Evolutionary conservation across 2,797 vertebrate species (phyloP).

Genomic region (Pseudomugil tenellus): DNA sequence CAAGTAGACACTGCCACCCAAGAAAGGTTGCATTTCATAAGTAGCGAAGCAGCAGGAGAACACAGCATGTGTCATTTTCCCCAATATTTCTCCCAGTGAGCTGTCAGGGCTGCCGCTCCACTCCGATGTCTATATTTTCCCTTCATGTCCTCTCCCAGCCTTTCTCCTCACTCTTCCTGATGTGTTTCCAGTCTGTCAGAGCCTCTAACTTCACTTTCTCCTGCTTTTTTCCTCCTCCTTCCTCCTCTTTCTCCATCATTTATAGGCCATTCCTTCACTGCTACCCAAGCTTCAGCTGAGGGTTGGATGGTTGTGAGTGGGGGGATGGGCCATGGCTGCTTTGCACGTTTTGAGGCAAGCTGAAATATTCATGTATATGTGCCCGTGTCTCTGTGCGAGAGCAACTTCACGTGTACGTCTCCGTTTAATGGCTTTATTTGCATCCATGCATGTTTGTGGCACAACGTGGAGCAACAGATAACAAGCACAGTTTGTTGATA

Average conservation of each 20-base stretch:
- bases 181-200: conserved; percentile 52
- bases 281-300: conserved; percentile 47
- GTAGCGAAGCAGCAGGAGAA: conserved; percentile 25
- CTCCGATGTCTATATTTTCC: conserved; percentile 57
- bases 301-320: conserved; percentile 30
- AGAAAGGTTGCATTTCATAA: conserved; percentile 20
- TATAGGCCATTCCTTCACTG: conserved; percentile 50
- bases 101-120: conserved; percentile 42
- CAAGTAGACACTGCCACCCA: conserved; percentile 2
- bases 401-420: conserved; percentile 65
- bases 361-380: conserved; percentile 83
- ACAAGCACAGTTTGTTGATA: conserved; percentile 21
- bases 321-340: conserved; percentile 55
- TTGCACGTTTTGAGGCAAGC: conserved; percentile 71
- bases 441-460: conserved; percentile 33
- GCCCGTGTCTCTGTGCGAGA: conserved; percentile 69
- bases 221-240: conserved; percentile 8
- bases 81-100: conserved; percentile 7
- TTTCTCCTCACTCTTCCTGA: conserved; percentile 38
- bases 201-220: conserved; percentile 17
- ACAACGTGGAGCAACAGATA: conserved; percentile 17
- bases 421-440: conserved; percentile 17
- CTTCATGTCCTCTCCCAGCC: conserved; percentile 26
- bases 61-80: conserved; percentile 20
- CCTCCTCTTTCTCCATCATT: conserved; percentile 56